Evolutionary conservation across 2,113 vertebrate genomes (phyloP), one percentile per base, ranked within the genome.

Genomic region (Mixornis gularis): DNA sequence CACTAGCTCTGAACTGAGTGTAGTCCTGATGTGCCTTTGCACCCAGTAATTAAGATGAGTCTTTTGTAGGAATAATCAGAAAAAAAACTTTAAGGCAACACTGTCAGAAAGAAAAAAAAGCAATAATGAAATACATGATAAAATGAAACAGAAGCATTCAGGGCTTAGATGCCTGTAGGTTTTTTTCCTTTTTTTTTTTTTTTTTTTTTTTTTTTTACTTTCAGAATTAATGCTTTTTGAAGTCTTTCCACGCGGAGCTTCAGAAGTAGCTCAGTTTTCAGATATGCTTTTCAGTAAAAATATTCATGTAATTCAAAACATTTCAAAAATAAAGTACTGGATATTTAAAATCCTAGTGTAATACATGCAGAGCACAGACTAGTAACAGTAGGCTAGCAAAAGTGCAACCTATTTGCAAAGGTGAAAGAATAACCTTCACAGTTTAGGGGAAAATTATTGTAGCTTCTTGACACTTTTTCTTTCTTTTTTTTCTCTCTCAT

Each of bases 281-380:
- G 65, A 58, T 27, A 78, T 1, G 3, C 1, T 86, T 94, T 90
- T 79, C 53, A 72, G 43, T 51, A 74, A 91, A 87, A 92, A 86
- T 93, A 77, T 86, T 96, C 1, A 77, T 85, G 51, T 76, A 89
- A 87, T 93, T 95, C 34, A 94, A 92, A 93, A 59, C 25, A 76
- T 83, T 88, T 87, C 30, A 64, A 86, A 72, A 76, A 71, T 89
- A 44, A 40, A 72, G 25, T 41, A 62, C 25, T 51, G 19, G 29
- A 34, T 92, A 44, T 91, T 78, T 93, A 80, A 94, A 96, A 72
- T 92, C 69, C 71, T 79, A 24, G 38, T 40, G 49, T 85, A 73
- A 73, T n/a, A 79, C 46, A 46, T 46, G 59, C 25, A 85, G 66
- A 93, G 73, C 49, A 72, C 32, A 91, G n/a, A 87, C 24, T 12